A percentile compares a stretch with the other conserved stretches of the same genome.
phyloP scores from a whole-genome alignment of 2,888 invertebrate genomes.

The Eupsilia transversa region DNA sequence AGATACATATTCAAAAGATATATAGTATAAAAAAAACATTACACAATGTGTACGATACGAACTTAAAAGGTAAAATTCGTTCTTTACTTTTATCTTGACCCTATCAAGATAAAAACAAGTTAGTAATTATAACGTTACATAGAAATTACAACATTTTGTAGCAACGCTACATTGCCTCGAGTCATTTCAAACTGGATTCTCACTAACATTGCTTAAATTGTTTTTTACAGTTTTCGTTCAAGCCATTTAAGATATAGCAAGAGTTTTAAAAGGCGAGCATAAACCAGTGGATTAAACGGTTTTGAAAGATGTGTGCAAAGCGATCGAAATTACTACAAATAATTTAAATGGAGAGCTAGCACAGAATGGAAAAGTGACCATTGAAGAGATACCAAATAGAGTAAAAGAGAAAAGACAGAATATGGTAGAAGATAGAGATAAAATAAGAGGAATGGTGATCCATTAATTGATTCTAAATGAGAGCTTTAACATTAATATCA shows the following conservation, averaged over 20 bases:
- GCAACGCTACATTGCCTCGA: conserved; percentile 26
- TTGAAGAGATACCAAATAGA: not conserved
- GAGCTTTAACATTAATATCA: not conserved
- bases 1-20: not conserved
- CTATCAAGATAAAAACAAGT: conserved; percentile 1
- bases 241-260: conserved; percentile 18
- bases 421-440: not conserved
- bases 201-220: conserved; percentile 19
- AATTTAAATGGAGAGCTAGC: not conserved
- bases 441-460: not conserved
- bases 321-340: not conserved
- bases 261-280: conserved; percentile 21
- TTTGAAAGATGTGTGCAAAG: not conserved
- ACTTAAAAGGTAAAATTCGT: not conserved
- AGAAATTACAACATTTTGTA: conserved; percentile 26
- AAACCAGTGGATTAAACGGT: not conserved
- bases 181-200: conserved; percentile 38
- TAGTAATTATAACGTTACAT: conserved; percentile 18
- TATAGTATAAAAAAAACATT: not conserved
- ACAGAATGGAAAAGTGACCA: not conserved
- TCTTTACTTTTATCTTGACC: not conserved
- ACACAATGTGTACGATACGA: not conserved
- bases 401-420: not conserved
- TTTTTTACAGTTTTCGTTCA: conserved; percentile 32
- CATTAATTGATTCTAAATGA: not conserved